These are phyloP conservation scores for Elephantulus edwardii DNA, from an alignment of 2,113 vertebrate species.

Conservation along the genomic window DNA sequence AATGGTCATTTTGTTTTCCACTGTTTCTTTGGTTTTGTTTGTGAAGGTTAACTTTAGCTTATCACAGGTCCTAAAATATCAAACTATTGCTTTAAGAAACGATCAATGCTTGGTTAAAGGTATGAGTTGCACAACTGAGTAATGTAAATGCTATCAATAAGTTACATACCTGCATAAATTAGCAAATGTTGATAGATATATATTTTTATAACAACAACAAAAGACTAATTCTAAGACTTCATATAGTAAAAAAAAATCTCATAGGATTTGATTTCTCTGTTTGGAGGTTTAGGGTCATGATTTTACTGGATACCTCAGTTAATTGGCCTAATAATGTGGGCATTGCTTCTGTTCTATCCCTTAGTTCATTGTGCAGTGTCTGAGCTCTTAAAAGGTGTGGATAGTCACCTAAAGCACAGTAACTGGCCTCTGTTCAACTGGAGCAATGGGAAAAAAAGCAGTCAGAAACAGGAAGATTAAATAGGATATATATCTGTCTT, in stretches of 20 bases:
- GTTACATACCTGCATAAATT: neutral
- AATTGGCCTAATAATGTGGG: neutral
- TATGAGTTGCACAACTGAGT: neutral
- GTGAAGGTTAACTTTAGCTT: neutral
- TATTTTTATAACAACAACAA: neutral
- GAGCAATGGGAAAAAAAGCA: neutral
- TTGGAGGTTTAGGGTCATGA: neutral
- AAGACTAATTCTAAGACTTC: neutral
- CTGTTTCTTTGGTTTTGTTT: neutral
- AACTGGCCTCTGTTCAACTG: neutral
- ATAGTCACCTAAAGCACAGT: neutral
- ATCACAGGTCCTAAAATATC: neutral
- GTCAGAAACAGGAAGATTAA: neutral
- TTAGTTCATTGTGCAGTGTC: neutral
- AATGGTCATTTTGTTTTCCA: neutral
- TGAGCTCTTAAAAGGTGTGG: neutral
- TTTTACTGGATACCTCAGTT: neutral
- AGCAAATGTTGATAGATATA: neutral
- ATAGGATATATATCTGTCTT: neutral
- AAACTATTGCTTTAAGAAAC: conserved; percentile 25
- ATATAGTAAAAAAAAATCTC: neutral
- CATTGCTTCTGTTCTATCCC: neutral
- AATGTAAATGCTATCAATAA: neutral
- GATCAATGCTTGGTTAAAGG: neutral
- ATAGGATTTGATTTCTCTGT: neutral